phyloP scores from a whole-genome alignment of 2,797 vertebrate species.

The Neomorphus geoffroyi region DNA sequence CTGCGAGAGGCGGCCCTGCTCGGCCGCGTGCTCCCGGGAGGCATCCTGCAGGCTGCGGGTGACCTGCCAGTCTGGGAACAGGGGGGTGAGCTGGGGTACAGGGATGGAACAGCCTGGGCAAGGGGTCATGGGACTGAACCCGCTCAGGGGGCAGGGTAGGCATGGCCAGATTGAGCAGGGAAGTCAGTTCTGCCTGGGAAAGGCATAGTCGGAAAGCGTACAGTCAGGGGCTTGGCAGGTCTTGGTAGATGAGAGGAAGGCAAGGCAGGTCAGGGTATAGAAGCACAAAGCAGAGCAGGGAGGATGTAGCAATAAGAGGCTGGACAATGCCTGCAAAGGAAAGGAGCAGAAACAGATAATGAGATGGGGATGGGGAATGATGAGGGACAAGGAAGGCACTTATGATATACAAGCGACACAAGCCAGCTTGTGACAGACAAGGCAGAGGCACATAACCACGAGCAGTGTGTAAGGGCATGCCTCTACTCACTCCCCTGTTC shows the following conservation, averaged over 20 bases:
- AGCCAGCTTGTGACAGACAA: not conserved
- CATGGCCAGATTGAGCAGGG: no score
- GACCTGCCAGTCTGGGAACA: constrained; percentile 40
- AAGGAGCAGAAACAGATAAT: accelerated
- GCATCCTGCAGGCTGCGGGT: not conserved
- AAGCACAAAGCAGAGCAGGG: not conserved
- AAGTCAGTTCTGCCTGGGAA: not conserved
- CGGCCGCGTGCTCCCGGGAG: not conserved
- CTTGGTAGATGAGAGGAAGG: not conserved
- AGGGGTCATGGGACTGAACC: no score
- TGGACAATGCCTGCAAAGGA: not conserved
- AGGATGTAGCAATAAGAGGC: not conserved
- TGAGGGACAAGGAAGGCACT: not conserved
- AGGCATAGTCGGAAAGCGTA: not conserved
- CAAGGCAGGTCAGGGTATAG: not conserved
- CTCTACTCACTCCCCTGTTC: accelerated
- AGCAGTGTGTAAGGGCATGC: not conserved
- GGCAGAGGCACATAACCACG: not conserved
- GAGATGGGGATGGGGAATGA: not conserved
- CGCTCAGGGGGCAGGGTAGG: not conserved
- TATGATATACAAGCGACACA: accelerated
- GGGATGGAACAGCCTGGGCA: not conserved
- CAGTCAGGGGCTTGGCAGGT: accelerated
- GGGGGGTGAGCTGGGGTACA: not conserved
- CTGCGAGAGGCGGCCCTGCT: constrained; percentile 44